Evolutionary conservation across 2,888 invertebrate genomes (phyloP).

Genomic region (Clostera curtula): DNA sequence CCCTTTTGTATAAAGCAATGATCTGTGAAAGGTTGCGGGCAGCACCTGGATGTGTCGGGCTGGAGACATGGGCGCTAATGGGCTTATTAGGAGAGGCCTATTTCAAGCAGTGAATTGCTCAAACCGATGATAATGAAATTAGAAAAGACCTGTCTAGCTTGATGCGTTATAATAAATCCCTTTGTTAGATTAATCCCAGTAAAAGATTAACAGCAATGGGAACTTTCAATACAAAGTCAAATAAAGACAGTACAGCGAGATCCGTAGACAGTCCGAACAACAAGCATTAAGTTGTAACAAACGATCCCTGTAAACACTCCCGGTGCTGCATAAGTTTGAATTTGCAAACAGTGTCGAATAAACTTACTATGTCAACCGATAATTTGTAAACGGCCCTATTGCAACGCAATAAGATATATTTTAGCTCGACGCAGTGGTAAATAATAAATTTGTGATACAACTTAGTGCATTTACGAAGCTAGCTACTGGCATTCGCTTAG

Average conservation of each 20-base stretch:
- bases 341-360: slow-evolving; percentile 55
- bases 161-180: no score
- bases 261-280: slow-evolving; percentile 49
- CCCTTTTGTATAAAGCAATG: no score
- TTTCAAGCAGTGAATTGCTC: no score
- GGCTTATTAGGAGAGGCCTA: no score
- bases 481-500: slow-evolving; percentile 44
- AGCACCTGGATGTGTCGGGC: no score
- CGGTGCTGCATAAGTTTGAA: slow-evolving; percentile 58
- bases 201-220: no score
- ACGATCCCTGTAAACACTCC: slow-evolving; percentile 58
- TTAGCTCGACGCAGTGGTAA: slow-evolving; percentile 4
- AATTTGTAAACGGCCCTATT: slow-evolving; percentile 9
- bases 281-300: slow-evolving; percentile 57
- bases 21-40: no score
- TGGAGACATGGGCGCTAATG: no score
- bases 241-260: slow-evolving; percentile 26
- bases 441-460: slow-evolving; percentile 22
- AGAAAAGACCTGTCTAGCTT: no score
- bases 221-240: slow-evolving; percentile 1
- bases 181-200: no score
- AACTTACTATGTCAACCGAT: slow-evolving; percentile 29
- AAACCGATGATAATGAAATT: no score
- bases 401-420: slow-evolving; percentile 12
- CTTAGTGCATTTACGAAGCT: slow-evolving; percentile 53